Base-by-base conservation (phyloP, 1,140 invertebrate species). In the Neodiprion pinetum region DNA sequence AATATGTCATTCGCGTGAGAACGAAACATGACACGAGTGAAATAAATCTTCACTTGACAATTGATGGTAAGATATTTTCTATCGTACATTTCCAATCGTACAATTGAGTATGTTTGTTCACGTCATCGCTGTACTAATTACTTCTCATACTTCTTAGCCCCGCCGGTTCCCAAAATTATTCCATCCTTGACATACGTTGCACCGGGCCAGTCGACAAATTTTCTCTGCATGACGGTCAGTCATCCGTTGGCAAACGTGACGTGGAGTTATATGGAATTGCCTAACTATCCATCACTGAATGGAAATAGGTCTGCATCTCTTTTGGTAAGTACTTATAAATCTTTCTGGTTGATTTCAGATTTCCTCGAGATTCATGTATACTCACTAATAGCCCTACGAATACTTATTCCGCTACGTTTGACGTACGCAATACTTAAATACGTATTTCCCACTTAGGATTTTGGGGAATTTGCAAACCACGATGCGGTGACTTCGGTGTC, bases 171-270 rank as follows among this genome's bases (percentile, higher is more conserved):
- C 0, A 76, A 82, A 40, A 77, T 91, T 49, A 66, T 83, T 0
- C 79, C 82, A 73, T 77, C 86, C 11, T 79, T 88, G 2, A 8
- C 73, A 21, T 90, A 86, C 74, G 90, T 91, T 68, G 74, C 87
- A 8, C 80, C 81, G 11, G 87, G 89, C 17, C 75, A 83, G 53
- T 76, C 74, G 9, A 85, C 84, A 0, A 77, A 82, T 23, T 78
- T 92, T 9, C 75, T 79, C 40, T 92, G 91, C 75, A 76, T 75
- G 12, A 85, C 89, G 2, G 77, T 79, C 1, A 86, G 88, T 0
- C 89, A 86, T 85, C 91, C 91, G 2, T 28, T 75, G 7, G 86
- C 91, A 0, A 76, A 84, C 1, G 86, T 92, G 12, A 85, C 81
- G 7, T 92, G 91, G 89, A 80, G 69, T 9, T 91, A 88, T 74